Evolutionary conservation across 2,113 vertebrate genomes (phyloP), one percentile per base, ranked within the genome.

Genomic region (Lepus timidus): DNA sequence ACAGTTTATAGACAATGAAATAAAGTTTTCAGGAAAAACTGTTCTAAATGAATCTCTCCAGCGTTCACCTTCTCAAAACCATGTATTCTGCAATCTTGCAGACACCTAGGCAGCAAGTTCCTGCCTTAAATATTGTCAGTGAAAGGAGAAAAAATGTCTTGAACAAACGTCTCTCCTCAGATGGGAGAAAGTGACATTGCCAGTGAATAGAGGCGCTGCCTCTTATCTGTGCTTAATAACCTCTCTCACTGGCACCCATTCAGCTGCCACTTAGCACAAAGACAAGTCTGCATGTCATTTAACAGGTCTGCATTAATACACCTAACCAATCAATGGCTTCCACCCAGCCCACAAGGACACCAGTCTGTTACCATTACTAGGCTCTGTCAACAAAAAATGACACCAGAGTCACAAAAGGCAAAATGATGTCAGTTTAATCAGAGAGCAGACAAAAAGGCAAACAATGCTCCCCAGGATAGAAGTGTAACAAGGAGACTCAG

Each of bases 371-470:
- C 98, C 90, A 97, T 97, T 97, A 97, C 97, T 93, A 97, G 98
- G 96, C 96, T 96, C 97, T 98, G 98, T 98, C 98, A 99, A 98
- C 97, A 98, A 96, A 98, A 98, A 99, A 98, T 98, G 98, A 98
- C 98, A 98, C 97, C 70, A 91, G 97, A 98, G 97, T 98, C 97
- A 96, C 97, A 97, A 97, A 98, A 98, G 97, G 97, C 98, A 98
- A 98, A 98, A 97, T 97, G 97, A 97, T 98, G 98, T 98, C 98
- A 98, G 97, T 98, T 98, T 98, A 98, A 98, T 98, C 98, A 98
- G 97, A 97, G 93, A 98, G 95, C 97, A 98, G 97, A 98, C 96
- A 98, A 98, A 98, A 97, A 98, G 85, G 96, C 97, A 98, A 98
- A 98, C 98, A 98, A 97, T 96, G 92, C 96, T 96, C 84, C 93